phyloP scores from a whole-genome alignment of 2,888 invertebrate species.

The Drosophila rellima region DNA sequence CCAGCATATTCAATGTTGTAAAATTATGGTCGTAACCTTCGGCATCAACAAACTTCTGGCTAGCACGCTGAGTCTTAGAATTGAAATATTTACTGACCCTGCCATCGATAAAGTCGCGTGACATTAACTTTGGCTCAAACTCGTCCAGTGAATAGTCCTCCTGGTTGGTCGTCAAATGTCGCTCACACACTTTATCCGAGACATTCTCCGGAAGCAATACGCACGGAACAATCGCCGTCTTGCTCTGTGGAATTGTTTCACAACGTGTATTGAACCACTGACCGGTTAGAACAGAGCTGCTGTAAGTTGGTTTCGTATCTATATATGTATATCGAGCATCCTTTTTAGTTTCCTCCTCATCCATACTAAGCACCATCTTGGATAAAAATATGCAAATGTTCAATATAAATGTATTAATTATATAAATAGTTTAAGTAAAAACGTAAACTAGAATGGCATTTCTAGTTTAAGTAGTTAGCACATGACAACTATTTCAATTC shows the following conservation, averaged over 20 bases:
- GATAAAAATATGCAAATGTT: neutral
- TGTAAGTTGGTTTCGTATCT: constrained; percentile 40
- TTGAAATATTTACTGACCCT: constrained; percentile 1
- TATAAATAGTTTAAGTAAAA: neutral
- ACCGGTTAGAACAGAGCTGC: constrained; percentile 45
- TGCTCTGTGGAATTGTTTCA: neutral
- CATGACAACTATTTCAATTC: neutral
- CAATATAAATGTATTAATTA: neutral
- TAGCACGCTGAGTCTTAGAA: constrained; percentile 10
- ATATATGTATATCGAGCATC: constrained; percentile 44
- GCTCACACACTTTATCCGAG: constrained; percentile 23
- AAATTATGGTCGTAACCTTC: constrained; percentile 43
- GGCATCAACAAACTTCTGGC: constrained; percentile 17
- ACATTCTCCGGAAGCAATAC: neutral
- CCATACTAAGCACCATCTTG: constrained; percentile 4
- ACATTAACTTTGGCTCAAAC: neutral
- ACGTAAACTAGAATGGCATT: neutral
- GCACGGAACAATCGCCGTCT: constrained; percentile 33
- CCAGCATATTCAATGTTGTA: constrained; percentile 41
- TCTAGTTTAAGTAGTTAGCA: neutral
- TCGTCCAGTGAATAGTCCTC: constrained; percentile 18
- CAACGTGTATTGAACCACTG: constrained; percentile 41
- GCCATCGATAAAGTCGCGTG: constrained; percentile 2
- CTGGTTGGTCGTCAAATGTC: constrained; percentile 27
- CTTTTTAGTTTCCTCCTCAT: constrained; percentile 5